A percentile compares a stretch with the other conserved stretches of the same genome.
phyloP scores from a whole-genome alignment of 2,888 invertebrate genomes.

The Spodoptera exigua region DNA sequence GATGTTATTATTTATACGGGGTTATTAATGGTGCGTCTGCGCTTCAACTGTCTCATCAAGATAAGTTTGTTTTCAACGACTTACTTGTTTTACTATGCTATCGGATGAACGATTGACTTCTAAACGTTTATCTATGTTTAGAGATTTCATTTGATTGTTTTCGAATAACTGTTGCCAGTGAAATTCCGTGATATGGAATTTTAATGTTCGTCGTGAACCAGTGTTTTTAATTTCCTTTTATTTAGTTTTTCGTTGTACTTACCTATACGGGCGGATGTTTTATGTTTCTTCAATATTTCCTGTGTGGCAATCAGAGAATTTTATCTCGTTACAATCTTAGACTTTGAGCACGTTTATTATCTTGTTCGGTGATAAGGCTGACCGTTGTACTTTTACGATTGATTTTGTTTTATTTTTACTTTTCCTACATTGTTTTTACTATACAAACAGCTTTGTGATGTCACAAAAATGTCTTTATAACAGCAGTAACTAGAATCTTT shows the following conservation, averaged over 20 bases:
- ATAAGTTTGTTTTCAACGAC: constrained; percentile 84
- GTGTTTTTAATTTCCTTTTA: constrained; percentile 25
- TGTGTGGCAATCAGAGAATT: neutral
- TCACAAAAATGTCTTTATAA: too few relatives aligned
- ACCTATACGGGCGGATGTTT: neutral
- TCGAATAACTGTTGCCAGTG: constrained; percentile 61
- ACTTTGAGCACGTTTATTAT: too few relatives aligned
- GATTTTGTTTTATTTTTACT: too few relatives aligned
- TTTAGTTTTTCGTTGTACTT: constrained; percentile 20
- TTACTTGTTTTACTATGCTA: constrained; percentile 85
- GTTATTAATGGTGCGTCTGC: constrained; percentile 82
- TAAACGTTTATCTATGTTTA: constrained; percentile 75
- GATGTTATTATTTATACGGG: constrained; percentile 85
- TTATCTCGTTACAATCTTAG: neutral
- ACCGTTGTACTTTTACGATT: too few relatives aligned
- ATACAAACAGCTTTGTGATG: too few relatives aligned
- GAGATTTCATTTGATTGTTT: constrained; percentile 77
- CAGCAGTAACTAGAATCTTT: too few relatives aligned
- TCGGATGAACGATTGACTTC: constrained; percentile 83
- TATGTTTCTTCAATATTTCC: constrained; percentile 22
- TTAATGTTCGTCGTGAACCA: constrained; percentile 25
- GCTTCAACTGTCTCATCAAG: constrained; percentile 83
- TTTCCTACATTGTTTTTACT: too few relatives aligned
- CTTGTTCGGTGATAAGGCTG: too few relatives aligned
- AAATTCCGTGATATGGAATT: constrained; percentile 54